Evolutionary conservation across 2,888 invertebrate species (phyloP), one percentile per base, ranked within the genome.

Genomic region (Listrodromus nycthemerus): DNA sequence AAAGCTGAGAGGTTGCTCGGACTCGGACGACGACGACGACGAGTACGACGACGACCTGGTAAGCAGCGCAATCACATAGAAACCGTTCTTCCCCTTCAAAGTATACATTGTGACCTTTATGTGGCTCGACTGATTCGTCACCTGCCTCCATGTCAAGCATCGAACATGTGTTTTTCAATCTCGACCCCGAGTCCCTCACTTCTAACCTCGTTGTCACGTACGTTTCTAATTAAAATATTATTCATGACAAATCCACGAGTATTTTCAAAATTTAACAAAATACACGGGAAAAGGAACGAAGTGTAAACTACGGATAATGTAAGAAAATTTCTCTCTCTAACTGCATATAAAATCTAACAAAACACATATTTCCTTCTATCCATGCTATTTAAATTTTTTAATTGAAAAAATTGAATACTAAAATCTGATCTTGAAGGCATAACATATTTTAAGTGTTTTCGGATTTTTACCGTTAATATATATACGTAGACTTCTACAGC

Each of bases 41-140:
- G 95, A 95, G 90, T 95, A 95, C 92, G 95, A 95, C 80, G 96
- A 96, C 87, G 96, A 96, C 93, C 94, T 96, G 96, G 97, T 96
- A 96, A 96, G 95, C 84, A 75, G 69, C 55, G 67, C 33, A 73
- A 83, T 74, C 30, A 50, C 67, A 37, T 37, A 24, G 50, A 63
- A 63, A 55, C 33, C 63, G 58, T 73, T 65, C 65, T 10, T 33
- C 10, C 19, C 19, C 19, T 65, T 16, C 6, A 61, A 61, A 61
- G 16, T 30, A 61, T 61, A 61, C 41, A 45, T 16, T 45, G 50
- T 19, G 19, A 5, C 16, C 19, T 19, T 19, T 19, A 5, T 6
- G 19, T 7, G 1, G 7, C 8, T 52, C 50, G 50, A 7, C 19
- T 7, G 50, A 16, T 19, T 52, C 19, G 50, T 19, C 50, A 19